Conservation (phyloP, 2,797 vertebrate genomes). For the Notoglanidium macrostoma region DNA sequence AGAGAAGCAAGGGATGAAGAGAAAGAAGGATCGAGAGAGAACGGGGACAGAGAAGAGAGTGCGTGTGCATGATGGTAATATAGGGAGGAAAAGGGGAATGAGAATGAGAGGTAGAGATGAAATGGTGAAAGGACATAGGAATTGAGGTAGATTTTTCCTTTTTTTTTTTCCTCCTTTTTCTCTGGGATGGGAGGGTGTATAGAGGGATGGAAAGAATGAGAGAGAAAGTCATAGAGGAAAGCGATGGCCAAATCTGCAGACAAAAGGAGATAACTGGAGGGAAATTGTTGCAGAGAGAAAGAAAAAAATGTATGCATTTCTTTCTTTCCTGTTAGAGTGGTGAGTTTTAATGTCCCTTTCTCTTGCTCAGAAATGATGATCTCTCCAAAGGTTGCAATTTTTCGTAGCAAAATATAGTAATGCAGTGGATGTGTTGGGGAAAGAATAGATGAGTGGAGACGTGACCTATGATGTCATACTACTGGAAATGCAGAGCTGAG, state of each 20-base stretch:
- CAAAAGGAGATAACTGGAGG: conserved; percentile 40
- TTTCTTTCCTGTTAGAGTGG: not conserved
- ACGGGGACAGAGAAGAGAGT: conserved; percentile 29
- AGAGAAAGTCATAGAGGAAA: conserved; percentile 36
- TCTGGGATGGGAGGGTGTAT: conserved; percentile 30
- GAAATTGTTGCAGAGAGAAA: conserved; percentile 22
- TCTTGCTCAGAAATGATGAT: conserved; percentile 6
- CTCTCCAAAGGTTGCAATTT: not conserved
- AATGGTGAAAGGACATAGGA: conserved; percentile 8
- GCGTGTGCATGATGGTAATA: conserved; percentile 3
- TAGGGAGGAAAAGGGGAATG: conserved; percentile 18
- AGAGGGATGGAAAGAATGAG: conserved; percentile 46
- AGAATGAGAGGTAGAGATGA: conserved; percentile 20
- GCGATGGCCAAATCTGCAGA: conserved; percentile 27
- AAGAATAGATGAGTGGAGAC: not conserved
- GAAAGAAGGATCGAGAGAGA: conserved; percentile 22
- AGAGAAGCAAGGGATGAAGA: conserved; percentile 35
- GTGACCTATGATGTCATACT: not conserved
- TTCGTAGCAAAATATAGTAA: not conserved
- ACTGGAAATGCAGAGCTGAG: not conserved
- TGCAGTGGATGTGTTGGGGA: not conserved
- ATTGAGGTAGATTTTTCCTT: conserved; percentile 10
- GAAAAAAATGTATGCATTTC: not conserved
- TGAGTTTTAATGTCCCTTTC: conserved; percentile 10
- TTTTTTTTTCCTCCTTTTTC: not conserved